Evolutionary conservation across 2,113 vertebrate genomes (phyloP).

Genomic region (Sinosuthora webbiana): DNA sequence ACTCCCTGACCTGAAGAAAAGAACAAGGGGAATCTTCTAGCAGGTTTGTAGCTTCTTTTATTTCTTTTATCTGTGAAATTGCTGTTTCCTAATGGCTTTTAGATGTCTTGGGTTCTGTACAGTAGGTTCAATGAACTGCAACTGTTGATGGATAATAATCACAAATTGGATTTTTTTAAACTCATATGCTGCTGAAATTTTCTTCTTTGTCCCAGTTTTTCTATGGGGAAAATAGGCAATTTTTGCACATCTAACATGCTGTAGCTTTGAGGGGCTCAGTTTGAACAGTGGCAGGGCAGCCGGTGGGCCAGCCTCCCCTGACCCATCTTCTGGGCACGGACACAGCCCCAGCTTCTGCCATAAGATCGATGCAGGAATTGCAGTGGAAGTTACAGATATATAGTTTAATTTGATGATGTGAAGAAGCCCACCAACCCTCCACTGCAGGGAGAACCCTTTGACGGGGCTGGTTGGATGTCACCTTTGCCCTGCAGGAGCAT

Average conservation of each 20-base stretch:
- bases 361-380: accelerated
- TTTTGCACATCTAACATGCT: neutral
- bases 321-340: neutral
- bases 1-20: conserved; percentile 84
- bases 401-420: neutral
- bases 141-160: neutral
- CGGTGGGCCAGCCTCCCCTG: neutral
- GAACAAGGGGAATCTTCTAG: conserved; percentile 89
- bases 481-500: neutral
- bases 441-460: neutral
- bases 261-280: neutral
- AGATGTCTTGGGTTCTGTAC: neutral
- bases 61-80: conserved; percentile 59
- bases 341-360: accelerated
- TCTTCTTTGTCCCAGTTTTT: neutral
- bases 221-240: neutral
- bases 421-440: neutral
- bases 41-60: conserved; percentile 85
- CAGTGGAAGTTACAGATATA: neutral
- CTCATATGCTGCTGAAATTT: neutral
- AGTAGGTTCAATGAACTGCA: conserved; percentile 4
- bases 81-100: conserved; percentile 32
- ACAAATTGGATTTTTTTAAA: neutral
- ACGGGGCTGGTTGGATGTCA: neutral
- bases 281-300: neutral